A percentile compares a stretch with the other conserved stretches of the same genome.
phyloP scores from a whole-genome alignment of 1,140 invertebrate genomes.

The Lithobius niger region DNA sequence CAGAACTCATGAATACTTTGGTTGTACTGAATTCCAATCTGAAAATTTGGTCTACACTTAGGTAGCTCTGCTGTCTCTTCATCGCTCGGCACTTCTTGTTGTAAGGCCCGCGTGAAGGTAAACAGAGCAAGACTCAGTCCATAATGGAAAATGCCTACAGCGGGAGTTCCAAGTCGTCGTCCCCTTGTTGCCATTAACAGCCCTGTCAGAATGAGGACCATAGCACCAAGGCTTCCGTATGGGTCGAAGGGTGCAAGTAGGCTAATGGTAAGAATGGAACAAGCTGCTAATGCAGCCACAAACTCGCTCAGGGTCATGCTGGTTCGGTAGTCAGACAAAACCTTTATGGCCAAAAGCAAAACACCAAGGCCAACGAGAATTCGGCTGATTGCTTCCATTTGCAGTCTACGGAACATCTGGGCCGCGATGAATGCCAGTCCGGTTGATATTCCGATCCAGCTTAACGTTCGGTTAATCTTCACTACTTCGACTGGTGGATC shows the following conservation, averaged over 20 bases:
- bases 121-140: no score
- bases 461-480: neutral
- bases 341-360: neutral
- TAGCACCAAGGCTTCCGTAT: neutral
- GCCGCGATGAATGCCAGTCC: neutral
- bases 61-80: no score
- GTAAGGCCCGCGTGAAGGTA: no score
- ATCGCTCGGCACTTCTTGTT: no score
- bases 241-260: neutral
- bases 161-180: neutral
- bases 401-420: neutral
- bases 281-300: neutral
- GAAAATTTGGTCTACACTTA: no score
- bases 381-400: neutral
- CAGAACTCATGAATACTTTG: no score
- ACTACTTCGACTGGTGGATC: neutral
- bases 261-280: neutral
- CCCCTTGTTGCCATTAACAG: neutral
- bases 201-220: neutral
- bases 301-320: neutral
- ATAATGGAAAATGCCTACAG: conserved; percentile 5
- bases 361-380: neutral
- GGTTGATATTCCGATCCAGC: neutral
- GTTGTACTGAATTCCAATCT: no score
- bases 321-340: neutral